A percentile compares a stretch with the other conserved stretches of the same genome.
Conservation (phyloP, 1,140 invertebrate genomes). For the Manduca sexta region DNA sequence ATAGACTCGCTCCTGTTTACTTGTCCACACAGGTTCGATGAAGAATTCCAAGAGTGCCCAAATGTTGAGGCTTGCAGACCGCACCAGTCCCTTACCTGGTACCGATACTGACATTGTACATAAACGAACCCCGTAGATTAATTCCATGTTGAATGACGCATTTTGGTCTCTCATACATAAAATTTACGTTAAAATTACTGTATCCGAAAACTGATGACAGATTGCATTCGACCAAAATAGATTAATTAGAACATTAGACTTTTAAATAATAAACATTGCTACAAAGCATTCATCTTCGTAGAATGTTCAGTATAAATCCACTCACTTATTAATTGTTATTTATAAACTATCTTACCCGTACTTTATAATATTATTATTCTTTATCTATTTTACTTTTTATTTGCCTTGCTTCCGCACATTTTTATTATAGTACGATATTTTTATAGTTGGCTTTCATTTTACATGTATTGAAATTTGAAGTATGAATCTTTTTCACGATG, state of each 20-base stretch:
- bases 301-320: not conserved
- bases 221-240: constrained; percentile 27
- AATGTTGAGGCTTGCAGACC: constrained; percentile 72
- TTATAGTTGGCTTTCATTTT: constrained; percentile 22
- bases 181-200: constrained; percentile 18
- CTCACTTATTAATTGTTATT: not conserved
- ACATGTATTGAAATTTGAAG: not conserved
- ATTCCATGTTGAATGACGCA: constrained; percentile 26
- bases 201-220: constrained; percentile 42
- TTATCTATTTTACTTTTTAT: constrained; percentile 20
- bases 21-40: constrained; percentile 71
- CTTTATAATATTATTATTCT: constrained; percentile 6
- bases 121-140: constrained; percentile 55
- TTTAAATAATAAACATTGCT: not conserved
- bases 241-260: constrained; percentile 15
- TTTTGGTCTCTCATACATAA: constrained; percentile 28
- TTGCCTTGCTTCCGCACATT: constrained; percentile 59
- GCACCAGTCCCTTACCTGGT: constrained; percentile 73
- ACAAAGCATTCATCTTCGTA: not conserved
- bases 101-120: constrained; percentile 52
- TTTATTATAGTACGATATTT: constrained; percentile 17
- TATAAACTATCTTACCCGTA: constrained; percentile 8
- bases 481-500: too few relatives aligned
- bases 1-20: constrained; percentile 57
- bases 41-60: constrained; percentile 73